Evolutionary conservation across 2,113 vertebrate genomes (phyloP).

Genomic region (Ameiurus melas): DNA sequence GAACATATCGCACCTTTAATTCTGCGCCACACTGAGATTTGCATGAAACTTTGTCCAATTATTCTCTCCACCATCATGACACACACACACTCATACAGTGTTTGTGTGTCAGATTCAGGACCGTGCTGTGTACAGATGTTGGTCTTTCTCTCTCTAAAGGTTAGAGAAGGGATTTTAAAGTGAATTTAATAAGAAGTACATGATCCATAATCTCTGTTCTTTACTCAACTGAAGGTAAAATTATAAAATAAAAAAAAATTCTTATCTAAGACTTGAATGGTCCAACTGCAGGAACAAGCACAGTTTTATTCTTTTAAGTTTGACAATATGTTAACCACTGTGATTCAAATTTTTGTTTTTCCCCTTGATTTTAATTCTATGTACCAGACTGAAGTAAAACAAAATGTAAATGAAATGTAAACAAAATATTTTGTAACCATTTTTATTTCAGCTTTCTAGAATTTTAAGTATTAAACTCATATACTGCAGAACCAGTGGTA

Average conservation of each 20-base stretch:
- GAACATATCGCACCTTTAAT: constrained; percentile 72
- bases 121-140: constrained; percentile 55
- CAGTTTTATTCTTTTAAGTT: no score
- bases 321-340: no score
- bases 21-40: constrained; percentile 66
- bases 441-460: not conserved
- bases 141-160: constrained; percentile 56
- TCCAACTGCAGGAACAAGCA: not conserved
- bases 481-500: not conserved
- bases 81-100: not conserved
- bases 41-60: constrained; percentile 78
- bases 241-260: not conserved
- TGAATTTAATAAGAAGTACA: not conserved
- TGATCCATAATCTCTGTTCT: not conserved
- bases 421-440: not conserved
- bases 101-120: constrained; percentile 52
- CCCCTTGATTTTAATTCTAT: no score
- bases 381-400: no score
- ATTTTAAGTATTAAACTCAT: not conserved
- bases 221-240: not conserved
- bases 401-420: not conserved
- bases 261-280: not conserved
- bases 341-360: no score
- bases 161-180: constrained; percentile 22
- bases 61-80: constrained; percentile 62